phyloP scores from a whole-genome alignment of 2,797 vertebrate genomes.

The Pseudochaenichthys georgianus region DNA sequence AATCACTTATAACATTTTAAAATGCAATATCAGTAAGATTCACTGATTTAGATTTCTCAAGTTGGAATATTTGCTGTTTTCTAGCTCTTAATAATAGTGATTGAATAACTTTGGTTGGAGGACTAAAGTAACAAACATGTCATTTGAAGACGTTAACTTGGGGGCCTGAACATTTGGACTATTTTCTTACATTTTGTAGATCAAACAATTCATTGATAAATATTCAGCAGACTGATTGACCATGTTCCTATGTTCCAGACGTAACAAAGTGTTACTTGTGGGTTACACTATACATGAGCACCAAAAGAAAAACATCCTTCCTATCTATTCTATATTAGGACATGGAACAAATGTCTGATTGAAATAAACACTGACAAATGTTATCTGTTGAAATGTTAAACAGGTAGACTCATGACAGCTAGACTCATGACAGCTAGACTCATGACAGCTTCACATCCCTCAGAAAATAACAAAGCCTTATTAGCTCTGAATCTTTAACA shows the following conservation, averaged over 20 bases:
- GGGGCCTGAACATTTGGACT: background rate
- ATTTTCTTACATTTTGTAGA: background rate
- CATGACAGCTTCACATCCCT: background rate
- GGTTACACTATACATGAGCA: background rate
- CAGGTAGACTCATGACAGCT: background rate
- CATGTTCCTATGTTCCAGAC: no score
- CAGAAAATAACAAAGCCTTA: background rate
- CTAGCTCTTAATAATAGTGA: background rate
- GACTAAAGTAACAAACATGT: background rate
- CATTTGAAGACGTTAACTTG: background rate
- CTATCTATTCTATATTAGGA: no score
- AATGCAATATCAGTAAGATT: background rate
- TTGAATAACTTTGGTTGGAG: background rate
- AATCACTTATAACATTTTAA: background rate
- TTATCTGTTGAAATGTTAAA: background rate
- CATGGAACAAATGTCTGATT: background rate
- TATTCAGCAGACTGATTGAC: background rate
- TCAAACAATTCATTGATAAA: background rate
- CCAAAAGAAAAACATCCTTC: background rate
- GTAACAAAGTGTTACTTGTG: no score
- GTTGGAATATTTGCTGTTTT: background rate
- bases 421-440: background rate
- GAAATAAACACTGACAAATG: background rate
- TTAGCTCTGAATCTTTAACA: constrained; percentile 37
- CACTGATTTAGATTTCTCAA: background rate